Percentiles rank a stretch among this genome's conserved stretches.
These are phyloP conservation scores for Leptodactylus fuscus DNA, from an alignment of 2,113 vertebrate genomes.

Conservation along the genomic window DNA sequence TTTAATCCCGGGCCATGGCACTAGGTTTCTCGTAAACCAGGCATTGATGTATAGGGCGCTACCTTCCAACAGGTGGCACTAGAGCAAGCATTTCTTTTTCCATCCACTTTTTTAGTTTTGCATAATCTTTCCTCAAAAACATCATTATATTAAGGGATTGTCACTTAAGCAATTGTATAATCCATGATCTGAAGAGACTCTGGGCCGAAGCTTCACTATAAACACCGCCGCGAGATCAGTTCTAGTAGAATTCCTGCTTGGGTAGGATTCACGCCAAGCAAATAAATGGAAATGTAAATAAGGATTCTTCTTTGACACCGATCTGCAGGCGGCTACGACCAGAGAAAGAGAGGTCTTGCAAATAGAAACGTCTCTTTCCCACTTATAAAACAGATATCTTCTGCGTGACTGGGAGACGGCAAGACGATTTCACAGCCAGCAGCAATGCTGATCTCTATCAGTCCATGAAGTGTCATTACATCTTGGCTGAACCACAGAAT, in stretches of 20 bases:
- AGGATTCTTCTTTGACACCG: background rate
- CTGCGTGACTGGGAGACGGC: slow-evolving; percentile 13
- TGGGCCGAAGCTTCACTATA: background rate
- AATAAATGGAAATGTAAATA: slow-evolving; percentile 17
- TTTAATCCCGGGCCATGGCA: too few species aligned
- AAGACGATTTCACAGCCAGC: slow-evolving; percentile 36
- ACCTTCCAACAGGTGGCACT: too few species aligned
- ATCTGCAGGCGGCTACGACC: background rate
- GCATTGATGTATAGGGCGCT: too few species aligned
- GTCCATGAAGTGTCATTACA: slow-evolving; percentile 18
- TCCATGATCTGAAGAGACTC: background rate
- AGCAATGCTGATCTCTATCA: slow-evolving; percentile 1
- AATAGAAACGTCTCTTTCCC: slow-evolving; percentile 15
- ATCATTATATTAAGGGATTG: too few species aligned
- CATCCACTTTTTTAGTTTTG: too few species aligned
- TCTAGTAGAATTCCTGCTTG: background rate
- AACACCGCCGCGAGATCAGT: background rate
- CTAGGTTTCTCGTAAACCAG: too few species aligned
- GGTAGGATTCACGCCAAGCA: slow-evolving; percentile 1
- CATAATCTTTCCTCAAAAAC: too few species aligned
- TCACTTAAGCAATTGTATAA: background rate
- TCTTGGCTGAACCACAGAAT: slow-evolving; percentile 23
- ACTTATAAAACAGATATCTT: slow-evolving; percentile 30
- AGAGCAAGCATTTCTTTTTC: too few species aligned
- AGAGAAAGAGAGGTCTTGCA: background rate